Conservation (phyloP, 2,888 invertebrate species). For the Girardia tigrina region DNA sequence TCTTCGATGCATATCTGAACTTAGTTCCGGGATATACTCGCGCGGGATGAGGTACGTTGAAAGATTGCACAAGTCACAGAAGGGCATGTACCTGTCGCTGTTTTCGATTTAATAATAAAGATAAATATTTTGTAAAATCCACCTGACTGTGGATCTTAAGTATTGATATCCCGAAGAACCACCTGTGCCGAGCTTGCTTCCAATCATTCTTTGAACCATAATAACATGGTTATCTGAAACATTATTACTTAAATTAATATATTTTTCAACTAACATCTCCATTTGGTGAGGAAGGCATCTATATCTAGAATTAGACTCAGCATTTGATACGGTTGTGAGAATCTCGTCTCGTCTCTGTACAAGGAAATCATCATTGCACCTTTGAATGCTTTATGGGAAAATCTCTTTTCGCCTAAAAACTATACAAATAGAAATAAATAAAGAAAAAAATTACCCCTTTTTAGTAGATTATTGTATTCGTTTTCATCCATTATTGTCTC, state of each 20-base stretch:
- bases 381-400: constrained; percentile 77
- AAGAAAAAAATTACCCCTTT: constrained; percentile 57
- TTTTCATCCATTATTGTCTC: constrained; percentile 73
- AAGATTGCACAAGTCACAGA: constrained; percentile 86
- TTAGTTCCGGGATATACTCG: constrained; percentile 72
- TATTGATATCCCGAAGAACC: constrained; percentile 97
- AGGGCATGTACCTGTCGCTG: constrained; percentile 95
- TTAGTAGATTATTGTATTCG: constrained; percentile 67
- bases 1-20: constrained; percentile 65
- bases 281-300: constrained; percentile 90
- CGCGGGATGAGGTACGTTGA: constrained; percentile 89
- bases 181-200: constrained; percentile 80
- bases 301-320: constrained; percentile 87
- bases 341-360: constrained; percentile 87
- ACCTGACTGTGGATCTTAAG: constrained; percentile 85
- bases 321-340: constrained; percentile 91
- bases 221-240: constrained; percentile 83
- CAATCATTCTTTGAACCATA: constrained; percentile 97
- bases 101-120: not conserved
- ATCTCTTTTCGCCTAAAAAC: constrained; percentile 59
- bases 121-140: constrained; percentile 25
- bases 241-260: not conserved
- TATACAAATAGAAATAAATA: not conserved
- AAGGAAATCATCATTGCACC: constrained; percentile 95
- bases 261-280: constrained; percentile 68